A percentile compares a stretch with the other conserved stretches of the same genome.
Evolutionary conservation across 2,888 invertebrate genomes (phyloP).

Genomic region (Trichopoda pennipes): DNA sequence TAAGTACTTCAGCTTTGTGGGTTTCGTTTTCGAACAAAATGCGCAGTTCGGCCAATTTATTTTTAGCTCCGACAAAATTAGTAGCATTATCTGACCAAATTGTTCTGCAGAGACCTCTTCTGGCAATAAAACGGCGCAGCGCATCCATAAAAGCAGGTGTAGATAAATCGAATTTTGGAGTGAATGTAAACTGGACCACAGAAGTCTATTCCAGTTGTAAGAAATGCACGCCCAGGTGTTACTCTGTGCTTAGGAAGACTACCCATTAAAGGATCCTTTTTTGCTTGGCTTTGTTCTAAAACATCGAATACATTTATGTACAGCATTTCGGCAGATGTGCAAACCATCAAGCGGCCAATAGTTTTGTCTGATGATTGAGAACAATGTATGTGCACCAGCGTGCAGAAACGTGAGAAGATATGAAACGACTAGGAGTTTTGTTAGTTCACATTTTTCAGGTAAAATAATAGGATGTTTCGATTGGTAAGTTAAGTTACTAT

Average conservation of each 20-base stretch:
- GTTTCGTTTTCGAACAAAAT: constrained; percentile 5
- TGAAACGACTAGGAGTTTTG: constrained; percentile 6
- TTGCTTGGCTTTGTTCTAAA: constrained; percentile 24
- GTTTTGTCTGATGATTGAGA: constrained; percentile 4
- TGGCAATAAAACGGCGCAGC: constrained; percentile 51
- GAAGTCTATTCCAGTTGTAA: constrained; percentile 1
- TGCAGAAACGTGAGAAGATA: constrained; percentile 28
- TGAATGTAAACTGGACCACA: neutral
- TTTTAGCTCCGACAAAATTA: constrained; percentile 55
- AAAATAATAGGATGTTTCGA: constrained; percentile 8
- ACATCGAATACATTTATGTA: constrained; percentile 12
- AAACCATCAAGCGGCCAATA: constrained; percentile 26
- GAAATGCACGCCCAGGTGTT: constrained; percentile 10
- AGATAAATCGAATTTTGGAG: constrained; percentile 45
- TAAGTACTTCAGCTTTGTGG: neutral
- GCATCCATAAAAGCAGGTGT: constrained; percentile 47
- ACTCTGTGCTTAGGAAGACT: constrained; percentile 14
- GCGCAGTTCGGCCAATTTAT: neutral
- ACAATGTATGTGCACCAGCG: constrained; percentile 33
- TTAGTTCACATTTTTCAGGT: constrained; percentile 14
- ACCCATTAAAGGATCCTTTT: constrained; percentile 13
- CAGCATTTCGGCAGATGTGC: constrained; percentile 8
- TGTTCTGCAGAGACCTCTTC: constrained; percentile 5
- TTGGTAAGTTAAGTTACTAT: constrained; percentile 5
- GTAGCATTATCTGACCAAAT: constrained; percentile 66